Base-by-base conservation (phyloP, 2,797 vertebrate genomes). In the Chromobotia macracanthus region DNA sequence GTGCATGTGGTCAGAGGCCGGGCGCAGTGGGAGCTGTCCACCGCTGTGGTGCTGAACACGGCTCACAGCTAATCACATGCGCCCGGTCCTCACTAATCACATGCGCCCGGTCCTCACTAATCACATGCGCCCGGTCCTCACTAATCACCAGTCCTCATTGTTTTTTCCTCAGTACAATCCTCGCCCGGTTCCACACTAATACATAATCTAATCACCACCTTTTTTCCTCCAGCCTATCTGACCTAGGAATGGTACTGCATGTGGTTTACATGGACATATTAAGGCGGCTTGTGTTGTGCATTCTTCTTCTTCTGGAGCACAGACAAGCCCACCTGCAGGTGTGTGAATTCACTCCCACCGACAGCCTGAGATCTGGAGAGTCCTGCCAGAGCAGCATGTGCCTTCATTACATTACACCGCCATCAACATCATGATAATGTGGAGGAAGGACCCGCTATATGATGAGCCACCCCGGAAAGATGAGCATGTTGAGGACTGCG, bases 21-120 rank as follows among this genome's bases (percentile, higher is more conserved):
- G n/a, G n/a, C n/a, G n/a, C n/a, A n/a, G n/a, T 75, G 70, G 88
- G 88, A 89, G 88, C 91, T 92, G 90, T 90, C 90, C 88, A 12
- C 56, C 9, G 18, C 84, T 31, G 68, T 18, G 84, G 89, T 91
- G 88, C 90, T 93, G 91, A 90, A 89, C 83, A 60, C 28, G n/a
- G n/a, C n/a, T n/a, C n/a, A n/a, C n/a, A n/a, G n/a, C n/a, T n/a
- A n/a, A n/a, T 80, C 60, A 73, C 38, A 48, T 15, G 71, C 16
- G 11, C 63, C 38, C 63, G 58, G 65, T 56, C 51, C 67, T 64
- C 60, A 12, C 58, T n/a, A n/a, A n/a, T 80, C 60, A 73, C 38
- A 48, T 15, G 71, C 16, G 11, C 63, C 38, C 63, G 58, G 65
- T 56, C 51, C 67, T 64, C 60, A 12, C 58, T n/a, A n/a, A n/a